These are phyloP conservation scores for Calidris pugnax DNA, from an alignment of 2,113 vertebrate species.

Conservation along the genomic window DNA sequence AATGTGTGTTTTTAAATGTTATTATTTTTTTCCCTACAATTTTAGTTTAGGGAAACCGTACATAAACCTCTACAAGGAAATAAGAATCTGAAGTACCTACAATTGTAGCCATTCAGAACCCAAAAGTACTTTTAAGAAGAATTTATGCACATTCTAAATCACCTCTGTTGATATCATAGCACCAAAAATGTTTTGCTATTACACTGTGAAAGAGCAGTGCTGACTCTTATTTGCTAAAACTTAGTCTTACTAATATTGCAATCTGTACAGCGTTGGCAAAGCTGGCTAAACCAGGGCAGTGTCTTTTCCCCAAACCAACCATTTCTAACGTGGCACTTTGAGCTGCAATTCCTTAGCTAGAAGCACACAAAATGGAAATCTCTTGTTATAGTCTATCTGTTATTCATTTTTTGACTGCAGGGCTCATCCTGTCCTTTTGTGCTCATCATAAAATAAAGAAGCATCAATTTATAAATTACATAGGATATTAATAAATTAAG, in stretches of 20 bases:
- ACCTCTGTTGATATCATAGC: neutral
- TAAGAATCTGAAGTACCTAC: neutral
- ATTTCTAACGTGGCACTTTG: neutral
- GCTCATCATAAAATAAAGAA: neutral
- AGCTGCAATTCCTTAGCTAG: neutral
- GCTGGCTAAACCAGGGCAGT: neutral
- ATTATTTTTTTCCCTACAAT: neutral
- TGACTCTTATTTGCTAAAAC: constrained; percentile 37
- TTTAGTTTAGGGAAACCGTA: neutral
- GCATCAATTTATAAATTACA: neutral
- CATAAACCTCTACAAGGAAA: neutral
- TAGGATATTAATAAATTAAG: neutral
- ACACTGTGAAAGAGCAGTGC: neutral
- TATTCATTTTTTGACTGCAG: neutral
- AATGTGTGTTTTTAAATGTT: neutral
- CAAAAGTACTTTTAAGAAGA: constrained; percentile 1
- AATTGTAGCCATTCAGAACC: neutral
- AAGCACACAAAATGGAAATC: neutral
- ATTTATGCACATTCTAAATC: constrained; percentile 38
- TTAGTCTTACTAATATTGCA: neutral
- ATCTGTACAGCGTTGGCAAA: neutral
- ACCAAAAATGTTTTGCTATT: constrained; percentile 54
- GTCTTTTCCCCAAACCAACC: neutral
- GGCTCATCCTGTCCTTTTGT: neutral
- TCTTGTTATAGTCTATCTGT: neutral